Conservation (phyloP, 2,888 invertebrate species). For the Serrognathus titanus region DNA sequence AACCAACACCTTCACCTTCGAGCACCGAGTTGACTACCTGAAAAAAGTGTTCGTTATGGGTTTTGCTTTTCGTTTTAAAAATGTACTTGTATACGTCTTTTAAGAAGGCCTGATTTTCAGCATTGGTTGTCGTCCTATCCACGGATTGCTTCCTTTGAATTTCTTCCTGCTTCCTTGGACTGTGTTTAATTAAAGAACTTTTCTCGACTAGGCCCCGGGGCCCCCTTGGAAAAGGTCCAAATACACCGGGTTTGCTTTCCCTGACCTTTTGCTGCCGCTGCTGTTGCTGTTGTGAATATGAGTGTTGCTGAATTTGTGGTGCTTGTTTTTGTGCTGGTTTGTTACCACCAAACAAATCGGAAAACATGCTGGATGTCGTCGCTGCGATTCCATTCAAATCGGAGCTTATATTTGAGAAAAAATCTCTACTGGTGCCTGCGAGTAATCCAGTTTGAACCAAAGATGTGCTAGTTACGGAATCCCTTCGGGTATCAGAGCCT, state of each 20-base stretch:
- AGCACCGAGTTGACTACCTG: constrained; percentile 77
- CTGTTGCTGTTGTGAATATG: constrained; percentile 35
- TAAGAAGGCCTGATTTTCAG: constrained; percentile 90
- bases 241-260: constrained; percentile 55
- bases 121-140: constrained; percentile 71
- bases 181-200: constrained; percentile 83
- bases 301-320: constrained; percentile 25
- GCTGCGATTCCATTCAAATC: constrained; percentile 91
- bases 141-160: constrained; percentile 65
- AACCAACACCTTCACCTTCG: constrained; percentile 93
- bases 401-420: constrained; percentile 87
- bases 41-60: constrained; percentile 22
- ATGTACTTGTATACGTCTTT: constrained; percentile 73
- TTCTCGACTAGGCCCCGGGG: constrained; percentile 84
- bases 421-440: constrained; percentile 69
- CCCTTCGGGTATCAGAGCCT: constrained; percentile 50
- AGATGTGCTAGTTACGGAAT: constrained; percentile 59
- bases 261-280: constrained; percentile 39
- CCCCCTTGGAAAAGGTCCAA: constrained; percentile 75
- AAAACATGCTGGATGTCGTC: constrained; percentile 91
- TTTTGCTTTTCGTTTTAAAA: not conserved
- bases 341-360: constrained; percentile 84
- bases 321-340: constrained; percentile 40
- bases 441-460: constrained; percentile 62
- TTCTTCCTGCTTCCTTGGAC: constrained; percentile 65